Base-by-base conservation (phyloP, 2,797 vertebrate genomes). In the Cryptoblepharus egeriae region DNA sequence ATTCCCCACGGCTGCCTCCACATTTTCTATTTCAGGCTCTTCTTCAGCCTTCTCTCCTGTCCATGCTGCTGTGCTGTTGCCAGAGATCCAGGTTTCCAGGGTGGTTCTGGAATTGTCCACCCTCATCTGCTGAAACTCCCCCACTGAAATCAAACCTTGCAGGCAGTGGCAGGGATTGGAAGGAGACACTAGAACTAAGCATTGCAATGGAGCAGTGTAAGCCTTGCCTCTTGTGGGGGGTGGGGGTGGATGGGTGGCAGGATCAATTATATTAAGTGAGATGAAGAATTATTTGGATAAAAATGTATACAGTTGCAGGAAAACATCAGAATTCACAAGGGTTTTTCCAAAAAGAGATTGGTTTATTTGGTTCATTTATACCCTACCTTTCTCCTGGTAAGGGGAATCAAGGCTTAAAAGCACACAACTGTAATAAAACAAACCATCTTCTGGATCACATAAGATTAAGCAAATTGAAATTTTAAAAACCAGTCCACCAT, bases 21-120 rank as follows among this genome's bases (percentile, higher is more conserved):
- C 90, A 84, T 81, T 90, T 89, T 94, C 93, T 93, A 93, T 94
- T 94, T 95, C 82, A 89, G 91, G 93, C 90, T 86, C 83, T 89
- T 89, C 90, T 92, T 85, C 49, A 64, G 73, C 89, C 92, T 92
- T 90, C 90, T 92, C 91, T 93, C 90, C 91, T 92, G 93, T 88
- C 92, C 91, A 83, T 85, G 74, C 74, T 39, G 92, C 52, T 74
- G 58, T 89, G 90, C 91, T 2, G 87, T 49, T 84, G 90, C 90
- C 87, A n/a, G 64, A 60, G 55, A 37, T 24, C 49, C 55, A n/a
- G 82, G 85, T 92, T 93, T 91, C 92, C 87, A 92, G 89, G 89
- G 90, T 88, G 90, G 88, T 89, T 91, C 88, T 92, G 90, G 89
- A 89, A 87, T 90, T 88, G 90, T 88, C 91, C 89, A 87, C 86